Percentiles rank a stretch among this genome's conserved stretches.
Evolutionary conservation across 2,113 vertebrate genomes (phyloP).

Genomic region (Emydura subglobosa): DNA sequence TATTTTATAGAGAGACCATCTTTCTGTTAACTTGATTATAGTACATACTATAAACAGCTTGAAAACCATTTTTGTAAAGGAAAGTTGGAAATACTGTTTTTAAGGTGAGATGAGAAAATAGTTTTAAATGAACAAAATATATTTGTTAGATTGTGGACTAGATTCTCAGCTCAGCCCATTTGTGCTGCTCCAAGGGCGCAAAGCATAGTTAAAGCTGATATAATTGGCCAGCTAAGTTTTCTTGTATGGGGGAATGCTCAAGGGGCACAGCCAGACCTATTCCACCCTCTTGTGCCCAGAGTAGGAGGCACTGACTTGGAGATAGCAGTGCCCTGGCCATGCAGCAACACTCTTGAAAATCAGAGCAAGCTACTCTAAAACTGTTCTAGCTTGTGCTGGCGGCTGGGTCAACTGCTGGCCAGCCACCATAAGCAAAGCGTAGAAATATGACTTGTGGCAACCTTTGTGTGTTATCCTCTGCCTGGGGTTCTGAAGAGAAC

Average conservation of each 20-base stretch:
- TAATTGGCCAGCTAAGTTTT: not conserved
- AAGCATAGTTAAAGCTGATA: not conserved
- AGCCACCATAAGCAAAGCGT: not conserved
- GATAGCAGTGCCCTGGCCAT: not conserved
- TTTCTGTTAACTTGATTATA: not conserved
- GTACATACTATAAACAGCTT: not conserved
- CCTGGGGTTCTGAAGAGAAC: not conserved
- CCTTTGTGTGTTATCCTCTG: not conserved
- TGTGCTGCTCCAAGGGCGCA: not conserved
- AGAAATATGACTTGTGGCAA: not conserved
- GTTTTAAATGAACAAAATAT: not conserved
- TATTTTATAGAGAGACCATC: not conserved
- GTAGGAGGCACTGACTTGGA: not conserved
- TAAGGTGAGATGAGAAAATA: not conserved
- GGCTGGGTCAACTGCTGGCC: not conserved
- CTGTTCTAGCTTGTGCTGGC: not conserved
- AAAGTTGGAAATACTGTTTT: not conserved
- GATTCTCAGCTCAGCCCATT: not conserved
- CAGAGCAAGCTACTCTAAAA: not conserved
- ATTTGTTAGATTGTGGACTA: not conserved
- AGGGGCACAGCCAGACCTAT: not conserved
- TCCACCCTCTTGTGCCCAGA: not conserved
- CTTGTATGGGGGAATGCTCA: not conserved
- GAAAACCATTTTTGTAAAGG: not conserved
- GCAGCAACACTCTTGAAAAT: not conserved